Percentiles rank a stretch among this genome's conserved stretches.
Conservation (phyloP, 2,113 vertebrate species). For the Heteronetta atricapilla region DNA sequence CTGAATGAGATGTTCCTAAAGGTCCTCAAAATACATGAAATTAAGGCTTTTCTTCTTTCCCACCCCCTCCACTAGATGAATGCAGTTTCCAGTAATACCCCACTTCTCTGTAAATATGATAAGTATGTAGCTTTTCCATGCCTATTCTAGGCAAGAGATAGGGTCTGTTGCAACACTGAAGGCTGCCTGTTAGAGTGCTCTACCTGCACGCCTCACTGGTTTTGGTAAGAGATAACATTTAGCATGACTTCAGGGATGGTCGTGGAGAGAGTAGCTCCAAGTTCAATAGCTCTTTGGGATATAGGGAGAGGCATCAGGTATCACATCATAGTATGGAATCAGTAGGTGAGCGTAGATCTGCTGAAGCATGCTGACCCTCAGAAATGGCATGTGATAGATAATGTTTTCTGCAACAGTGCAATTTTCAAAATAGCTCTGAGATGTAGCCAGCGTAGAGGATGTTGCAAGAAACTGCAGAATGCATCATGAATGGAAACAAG, state of each 20-base stretch:
- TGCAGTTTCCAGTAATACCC: not conserved
- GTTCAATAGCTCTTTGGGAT: not conserved
- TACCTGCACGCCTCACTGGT: accelerated
- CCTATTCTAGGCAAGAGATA: not conserved
- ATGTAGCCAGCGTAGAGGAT: not conserved
- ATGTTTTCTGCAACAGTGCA: not conserved
- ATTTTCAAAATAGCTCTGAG: not conserved
- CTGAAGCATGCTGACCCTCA: not conserved
- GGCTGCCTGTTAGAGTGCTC: not conserved
- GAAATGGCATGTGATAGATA: not conserved
- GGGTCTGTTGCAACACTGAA: not conserved
- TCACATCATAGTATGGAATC: not conserved
- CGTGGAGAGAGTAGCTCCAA: not conserved
- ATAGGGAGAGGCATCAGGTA: not conserved
- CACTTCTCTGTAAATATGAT: not conserved
- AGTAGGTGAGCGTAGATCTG: not conserved
- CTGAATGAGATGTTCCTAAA: not conserved
- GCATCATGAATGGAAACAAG: not conserved
- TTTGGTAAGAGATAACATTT: not conserved
- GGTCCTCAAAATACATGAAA: not conserved
- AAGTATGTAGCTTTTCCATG: not conserved
- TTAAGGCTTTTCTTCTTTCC: not conserved
- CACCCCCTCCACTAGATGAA: not conserved
- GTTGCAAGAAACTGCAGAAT: not conserved
- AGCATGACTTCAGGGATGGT: accelerated